A percentile compares a stretch with the other conserved stretches of the same genome.
Conservation (phyloP, 2,888 invertebrate genomes). For the Crossocerus cetratus region DNA sequence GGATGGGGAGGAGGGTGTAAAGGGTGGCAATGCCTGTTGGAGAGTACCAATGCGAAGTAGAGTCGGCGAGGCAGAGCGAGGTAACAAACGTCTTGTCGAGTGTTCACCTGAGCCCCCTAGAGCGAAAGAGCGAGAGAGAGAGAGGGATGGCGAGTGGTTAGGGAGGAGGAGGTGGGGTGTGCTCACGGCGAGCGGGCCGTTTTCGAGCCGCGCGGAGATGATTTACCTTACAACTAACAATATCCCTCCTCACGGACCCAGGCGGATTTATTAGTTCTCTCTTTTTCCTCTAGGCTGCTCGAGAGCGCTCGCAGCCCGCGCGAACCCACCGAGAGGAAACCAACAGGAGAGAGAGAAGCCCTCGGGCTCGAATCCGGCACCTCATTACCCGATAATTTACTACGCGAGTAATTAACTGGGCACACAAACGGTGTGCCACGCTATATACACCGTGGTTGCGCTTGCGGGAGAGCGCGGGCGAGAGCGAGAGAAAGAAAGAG, state of each 20-base stretch:
- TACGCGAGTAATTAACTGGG: conserved; percentile 76
- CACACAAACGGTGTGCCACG: conserved; percentile 71
- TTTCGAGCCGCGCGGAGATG: conserved; percentile 70
- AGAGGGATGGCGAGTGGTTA: conserved; percentile 24
- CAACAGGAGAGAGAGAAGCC: conserved; percentile 48
- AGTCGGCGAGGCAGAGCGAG: conserved; percentile 48
- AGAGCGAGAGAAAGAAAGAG: conserved; percentile 2
- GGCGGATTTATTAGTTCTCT: conserved; percentile 73
- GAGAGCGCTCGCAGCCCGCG: conserved; percentile 49
- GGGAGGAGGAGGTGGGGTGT: conserved; percentile 30
- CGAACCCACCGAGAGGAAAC: conserved; percentile 24
- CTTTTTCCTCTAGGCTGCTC: conserved; percentile 54
- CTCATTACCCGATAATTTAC: conserved; percentile 76
- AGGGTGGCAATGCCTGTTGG: conserved; percentile 44
- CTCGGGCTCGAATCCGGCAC: conserved; percentile 73
- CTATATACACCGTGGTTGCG: conserved; percentile 57
- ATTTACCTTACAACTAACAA: conserved; percentile 75
- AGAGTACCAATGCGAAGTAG: conserved; percentile 25
- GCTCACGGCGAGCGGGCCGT: conserved; percentile 60
- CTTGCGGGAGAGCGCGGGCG: conserved; percentile 32
- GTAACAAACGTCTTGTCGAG: conserved; percentile 65
- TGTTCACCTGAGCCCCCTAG: conserved; percentile 25
- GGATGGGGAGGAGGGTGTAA: conserved; percentile 14
- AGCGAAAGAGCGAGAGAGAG: conserved; percentile 20
- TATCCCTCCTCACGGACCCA: conserved; percentile 70